phyloP scores from a whole-genome alignment of 2,797 vertebrate genomes.

The Sebastes oblongus region DNA sequence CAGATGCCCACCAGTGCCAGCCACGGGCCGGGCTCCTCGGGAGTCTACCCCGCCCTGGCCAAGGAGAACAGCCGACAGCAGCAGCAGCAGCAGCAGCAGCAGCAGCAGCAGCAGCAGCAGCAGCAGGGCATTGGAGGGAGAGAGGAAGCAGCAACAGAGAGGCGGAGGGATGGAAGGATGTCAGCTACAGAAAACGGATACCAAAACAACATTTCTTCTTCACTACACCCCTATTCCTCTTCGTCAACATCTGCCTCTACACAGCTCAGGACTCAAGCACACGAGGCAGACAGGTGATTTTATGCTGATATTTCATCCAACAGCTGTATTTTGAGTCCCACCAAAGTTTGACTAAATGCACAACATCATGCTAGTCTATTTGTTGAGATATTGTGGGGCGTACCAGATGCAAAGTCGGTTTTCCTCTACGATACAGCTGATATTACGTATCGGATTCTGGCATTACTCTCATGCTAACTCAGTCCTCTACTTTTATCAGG shows the following conservation, averaged over 20 bases:
- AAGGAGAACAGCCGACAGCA: conserved; percentile 80
- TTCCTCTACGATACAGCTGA: neutral
- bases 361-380: neutral
- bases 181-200: conserved; percentile 82
- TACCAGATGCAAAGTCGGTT: neutral
- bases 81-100: conserved; percentile 16
- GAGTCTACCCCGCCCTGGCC: conserved; percentile 84
- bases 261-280: conserved; percentile 53
- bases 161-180: conserved; percentile 22
- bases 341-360: neutral
- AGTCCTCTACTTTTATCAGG: conserved; percentile 15
- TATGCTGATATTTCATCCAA: neutral
- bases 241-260: conserved; percentile 46
- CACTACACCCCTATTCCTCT: neutral
- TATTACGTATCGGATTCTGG: neutral
- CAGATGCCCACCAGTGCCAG: conserved; percentile 85
- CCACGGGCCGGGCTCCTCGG: conserved; percentile 61
- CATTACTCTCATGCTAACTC: neutral
- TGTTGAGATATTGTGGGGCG: no score
- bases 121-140: neutral
- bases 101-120: neutral
- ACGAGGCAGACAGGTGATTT: conserved; percentile 57
- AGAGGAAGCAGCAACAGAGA: conserved; percentile 22
- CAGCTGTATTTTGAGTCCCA: neutral
- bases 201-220: conserved; percentile 76